phyloP scores from a whole-genome alignment of 2,797 vertebrate species.

The Choloepus didactylus region DNA sequence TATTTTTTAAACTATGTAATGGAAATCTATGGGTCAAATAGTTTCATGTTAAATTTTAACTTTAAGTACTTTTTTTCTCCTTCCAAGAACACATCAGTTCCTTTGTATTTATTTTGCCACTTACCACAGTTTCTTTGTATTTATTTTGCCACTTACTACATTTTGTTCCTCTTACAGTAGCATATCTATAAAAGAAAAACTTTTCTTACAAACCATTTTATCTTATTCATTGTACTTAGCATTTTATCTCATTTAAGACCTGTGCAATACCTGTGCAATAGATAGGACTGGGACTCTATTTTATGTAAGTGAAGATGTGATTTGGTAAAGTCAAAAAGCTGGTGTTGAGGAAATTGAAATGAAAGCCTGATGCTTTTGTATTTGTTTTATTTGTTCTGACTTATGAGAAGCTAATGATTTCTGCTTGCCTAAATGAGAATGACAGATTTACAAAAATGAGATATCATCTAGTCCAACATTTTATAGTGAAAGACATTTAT shows the following conservation, averaged over 20 bases:
- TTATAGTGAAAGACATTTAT: background rate
- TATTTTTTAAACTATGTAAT: conserved; percentile 29
- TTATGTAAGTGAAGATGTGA: background rate
- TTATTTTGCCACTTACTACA: conserved; percentile 1
- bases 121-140: background rate
- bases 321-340: background rate
- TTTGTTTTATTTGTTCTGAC: background rate
- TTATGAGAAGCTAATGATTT: conserved; percentile 31
- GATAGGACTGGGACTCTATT: background rate
- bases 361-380: background rate
- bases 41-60: conserved; percentile 3
- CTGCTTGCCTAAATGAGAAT: background rate
- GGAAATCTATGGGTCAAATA: background rate
- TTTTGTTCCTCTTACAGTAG: conserved; percentile 3
- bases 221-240: background rate
- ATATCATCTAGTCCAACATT: background rate
- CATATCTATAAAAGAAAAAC: background rate
- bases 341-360: background rate
- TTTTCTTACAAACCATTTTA: background rate
- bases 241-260: background rate
- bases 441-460: background rate
- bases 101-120: too few species aligned
- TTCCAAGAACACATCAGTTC: background rate
- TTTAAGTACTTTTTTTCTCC: background rate
- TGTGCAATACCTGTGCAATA: background rate